Evolutionary conservation across 2,797 vertebrate genomes (phyloP), one percentile per base, ranked within the genome.

Genomic region (Pygocentrus nattereri): DNA sequence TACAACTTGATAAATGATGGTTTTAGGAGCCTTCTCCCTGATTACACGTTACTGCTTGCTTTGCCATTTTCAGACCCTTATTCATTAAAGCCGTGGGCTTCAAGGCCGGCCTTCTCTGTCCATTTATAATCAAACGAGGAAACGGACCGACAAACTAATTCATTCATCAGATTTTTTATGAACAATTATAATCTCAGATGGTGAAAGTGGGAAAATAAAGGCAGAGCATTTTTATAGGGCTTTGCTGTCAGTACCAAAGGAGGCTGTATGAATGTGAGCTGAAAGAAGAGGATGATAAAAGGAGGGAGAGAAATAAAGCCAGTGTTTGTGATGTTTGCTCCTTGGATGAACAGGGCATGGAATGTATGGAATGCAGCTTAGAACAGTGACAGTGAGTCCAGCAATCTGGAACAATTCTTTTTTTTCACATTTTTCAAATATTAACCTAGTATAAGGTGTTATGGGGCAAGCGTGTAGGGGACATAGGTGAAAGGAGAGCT

Each of bases 71-170:
- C 81, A 72, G 67, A 59, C 68, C 41, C 68, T 61, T 72, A 52
- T 72, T 82, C 81, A 80, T 84, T 81, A 84, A 74, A 84, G 73
- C 52, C 21, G 47, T 72, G 70, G 64, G 76, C 69, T 61, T 76
- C 75, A 62, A 64, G 18, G 61, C 61, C 16, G n/a, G 30, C 19
- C 64, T 18, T 31, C 62, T 59, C 67, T 41, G 69, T 79, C 78
- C 69, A 70, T 71, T 83, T 67, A 69, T 68, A 80, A 82, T 84
- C 81, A 85, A 82, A 84, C 61, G 38, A 77, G 64, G 79, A 76
- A 85, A 84, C 61, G 62, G 49, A 50, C 71, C 41, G 44, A 67
- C 75, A 79, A 81, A 74, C 77, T 62, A 78, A 76, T 70, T 79
- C 79, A 69, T 71, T 84, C 82, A 80, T 80, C 64, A 73, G 52